Conservation (phyloP, 2,113 vertebrate species). For the Malurus alboscapulatus region DNA sequence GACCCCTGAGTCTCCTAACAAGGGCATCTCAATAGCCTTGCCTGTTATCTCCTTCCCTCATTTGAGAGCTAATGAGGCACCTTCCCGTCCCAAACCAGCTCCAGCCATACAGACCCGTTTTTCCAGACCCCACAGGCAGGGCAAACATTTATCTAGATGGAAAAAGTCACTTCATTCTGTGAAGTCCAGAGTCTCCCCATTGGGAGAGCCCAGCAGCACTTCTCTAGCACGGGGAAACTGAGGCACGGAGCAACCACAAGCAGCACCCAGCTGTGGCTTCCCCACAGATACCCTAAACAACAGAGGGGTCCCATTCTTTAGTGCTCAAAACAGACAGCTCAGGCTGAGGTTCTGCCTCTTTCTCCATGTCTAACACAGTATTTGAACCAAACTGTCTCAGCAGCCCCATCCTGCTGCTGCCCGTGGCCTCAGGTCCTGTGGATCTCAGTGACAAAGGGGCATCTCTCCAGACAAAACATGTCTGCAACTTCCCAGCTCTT, state of each 20-base stretch:
- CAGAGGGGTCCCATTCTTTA: not conserved
- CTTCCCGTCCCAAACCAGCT: not conserved
- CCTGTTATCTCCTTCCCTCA: slow-evolving; percentile 8
- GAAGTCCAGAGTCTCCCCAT: too few species aligned
- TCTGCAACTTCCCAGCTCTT: not conserved
- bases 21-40: not conserved
- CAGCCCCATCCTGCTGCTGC: not conserved
- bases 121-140: not conserved
- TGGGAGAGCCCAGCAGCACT: not conserved
- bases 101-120: not conserved
- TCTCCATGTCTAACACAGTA: not conserved
- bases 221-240: not conserved
- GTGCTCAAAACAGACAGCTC: not conserved
- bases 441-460: not conserved
- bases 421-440: not conserved
- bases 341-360: not conserved
- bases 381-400: not conserved
- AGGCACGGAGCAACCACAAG: not conserved
- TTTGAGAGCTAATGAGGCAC: slow-evolving; percentile 40
- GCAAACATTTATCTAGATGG: not conserved
- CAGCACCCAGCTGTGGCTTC: not conserved
- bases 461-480: not conserved
- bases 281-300: not conserved
- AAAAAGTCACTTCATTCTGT: not conserved
- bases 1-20: not conserved